phyloP scores from a whole-genome alignment of 2,113 vertebrate genomes.

The Hystrix brachyura region DNA sequence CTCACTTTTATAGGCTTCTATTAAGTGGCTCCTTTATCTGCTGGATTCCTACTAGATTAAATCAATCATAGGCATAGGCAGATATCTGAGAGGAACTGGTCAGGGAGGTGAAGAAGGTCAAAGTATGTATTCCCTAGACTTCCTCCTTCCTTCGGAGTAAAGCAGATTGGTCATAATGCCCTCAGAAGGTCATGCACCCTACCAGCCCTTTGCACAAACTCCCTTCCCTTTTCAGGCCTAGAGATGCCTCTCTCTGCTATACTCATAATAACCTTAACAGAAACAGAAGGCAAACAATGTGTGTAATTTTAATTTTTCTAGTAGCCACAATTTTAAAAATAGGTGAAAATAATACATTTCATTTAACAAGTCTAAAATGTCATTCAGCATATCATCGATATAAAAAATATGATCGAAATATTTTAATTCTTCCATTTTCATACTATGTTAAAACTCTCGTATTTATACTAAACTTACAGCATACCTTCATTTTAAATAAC shows the following conservation, averaged over 20 bases:
- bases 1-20: neutral
- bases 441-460: constrained; percentile 27
- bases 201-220: neutral
- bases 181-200: neutral
- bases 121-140: neutral
- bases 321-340: neutral
- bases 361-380: neutral
- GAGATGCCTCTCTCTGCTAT: neutral
- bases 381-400: neutral
- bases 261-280: neutral
- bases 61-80: neutral
- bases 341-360: neutral
- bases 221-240: constrained; percentile 1
- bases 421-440: neutral
- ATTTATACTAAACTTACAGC: neutral
- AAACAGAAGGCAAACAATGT: neutral
- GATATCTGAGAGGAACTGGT: neutral
- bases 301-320: neutral
- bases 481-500: neutral
- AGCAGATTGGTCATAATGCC: neutral
- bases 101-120: neutral
- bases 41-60: neutral
- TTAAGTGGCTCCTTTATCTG: neutral
- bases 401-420: neutral
- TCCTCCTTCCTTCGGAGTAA: neutral